Evolutionary conservation across 2,797 vertebrate species (phyloP).

Genomic region (Tragopan temminckii): DNA sequence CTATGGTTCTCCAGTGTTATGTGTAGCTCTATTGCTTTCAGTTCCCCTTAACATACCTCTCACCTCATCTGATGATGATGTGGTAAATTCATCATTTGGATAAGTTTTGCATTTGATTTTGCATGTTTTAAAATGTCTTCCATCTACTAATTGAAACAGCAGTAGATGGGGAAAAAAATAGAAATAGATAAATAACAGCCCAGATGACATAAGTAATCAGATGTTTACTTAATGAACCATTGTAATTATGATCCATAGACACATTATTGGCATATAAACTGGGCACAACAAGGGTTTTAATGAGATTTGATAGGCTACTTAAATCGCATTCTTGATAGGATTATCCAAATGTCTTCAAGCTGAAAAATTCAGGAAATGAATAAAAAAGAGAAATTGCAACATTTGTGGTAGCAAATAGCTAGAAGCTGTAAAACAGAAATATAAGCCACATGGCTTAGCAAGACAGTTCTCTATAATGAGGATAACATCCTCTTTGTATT

Average conservation of each 20-base stretch:
- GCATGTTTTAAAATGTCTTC: background rate
- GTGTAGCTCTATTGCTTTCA: accelerated
- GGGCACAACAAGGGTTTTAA: conserved; percentile 41
- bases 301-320: conserved; percentile 48
- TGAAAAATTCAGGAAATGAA: background rate
- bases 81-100: background rate
- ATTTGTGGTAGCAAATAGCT: background rate
- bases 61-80: background rate
- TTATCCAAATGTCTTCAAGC: conserved; percentile 8
- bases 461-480: background rate
- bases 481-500: background rate
- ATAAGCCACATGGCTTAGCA: background rate
- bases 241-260: conserved; percentile 37
- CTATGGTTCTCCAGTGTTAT: background rate
- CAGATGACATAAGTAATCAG: conserved; percentile 6
- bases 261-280: conserved; percentile 33
- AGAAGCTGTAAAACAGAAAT: conserved; percentile 14
- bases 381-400: background rate
- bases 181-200: background rate
- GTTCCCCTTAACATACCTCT: background rate
- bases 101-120: background rate
- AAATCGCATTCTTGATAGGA: conserved; percentile 27
- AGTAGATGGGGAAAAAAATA: background rate
- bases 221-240: conserved; percentile 15
- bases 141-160: background rate